Base-by-base conservation (phyloP, 1,140 invertebrate genomes). In the Euborellia annulipes region DNA sequence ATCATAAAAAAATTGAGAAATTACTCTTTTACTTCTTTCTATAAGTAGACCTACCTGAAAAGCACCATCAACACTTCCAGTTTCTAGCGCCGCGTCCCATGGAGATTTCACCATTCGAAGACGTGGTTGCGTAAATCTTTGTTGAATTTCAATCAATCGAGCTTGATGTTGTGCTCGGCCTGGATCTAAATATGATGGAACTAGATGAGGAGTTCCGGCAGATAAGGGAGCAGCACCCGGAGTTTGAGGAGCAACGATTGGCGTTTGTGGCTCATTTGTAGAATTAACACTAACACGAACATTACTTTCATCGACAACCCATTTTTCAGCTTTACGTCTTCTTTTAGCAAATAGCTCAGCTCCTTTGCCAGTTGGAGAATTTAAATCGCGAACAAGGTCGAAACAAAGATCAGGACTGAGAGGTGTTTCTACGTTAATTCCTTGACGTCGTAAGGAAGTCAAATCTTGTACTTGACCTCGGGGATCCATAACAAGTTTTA, bases 321-420 rank as follows among this genome's bases (percentile, higher is more conserved):
- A 91, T 61, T 88, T 85, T 56, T 88, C 83, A 4, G 82, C 81
- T 53, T 79, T 75, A 69, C 82, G 84, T 58, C 83, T 78, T 37
- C 86, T 72, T 59, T 88, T 88, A 14, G 84, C 84, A 66, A 89
- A 90, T 54, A 90, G 70, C 64, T 85, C 80, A 13, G 85, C 85
- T 46, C 85, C 84, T 71, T 82, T 79, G 56, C 81, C 82, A 58
- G 70, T 76, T 19, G 82, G 79, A 50, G 76, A 75, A 55, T 85
- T 79, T 30, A 86, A 65, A 57, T 83, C 82, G 48, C 74, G 77
- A 16, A 85, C 81, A 43, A 86, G 72, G 50, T 75, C 72, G 43
- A 73, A 74, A 18, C 74, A 68, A 30, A 79, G 68, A 51, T 78
- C 74, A 43, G 78, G 82, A 51, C 70, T 81, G 52, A 76, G 63